These are phyloP conservation scores for Danio albolineatus DNA, from an alignment of 2,797 vertebrate genomes.

Conservation along the genomic window DNA sequence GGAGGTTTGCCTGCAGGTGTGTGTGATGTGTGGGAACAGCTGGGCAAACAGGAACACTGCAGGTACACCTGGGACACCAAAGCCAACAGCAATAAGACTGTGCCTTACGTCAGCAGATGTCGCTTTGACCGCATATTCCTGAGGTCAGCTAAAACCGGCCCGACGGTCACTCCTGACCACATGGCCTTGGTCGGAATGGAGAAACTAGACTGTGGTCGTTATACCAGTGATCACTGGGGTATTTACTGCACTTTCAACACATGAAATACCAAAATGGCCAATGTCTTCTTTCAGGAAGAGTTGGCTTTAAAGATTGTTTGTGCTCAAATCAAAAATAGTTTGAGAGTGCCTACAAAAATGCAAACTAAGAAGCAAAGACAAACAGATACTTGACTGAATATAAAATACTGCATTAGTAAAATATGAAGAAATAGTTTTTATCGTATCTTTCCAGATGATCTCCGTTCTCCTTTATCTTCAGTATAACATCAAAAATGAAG, in stretches of 20 bases:
- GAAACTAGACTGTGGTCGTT: constrained; percentile 91
- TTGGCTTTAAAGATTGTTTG: constrained; percentile 2
- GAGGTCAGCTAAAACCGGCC: constrained; percentile 72
- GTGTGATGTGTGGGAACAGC: constrained; percentile 89
- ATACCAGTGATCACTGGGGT: constrained; percentile 97
- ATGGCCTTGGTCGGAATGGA: constrained; percentile 91
- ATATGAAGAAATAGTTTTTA: too few relatives aligned
- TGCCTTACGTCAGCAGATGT: constrained; percentile 76
- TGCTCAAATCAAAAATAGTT: not conserved
- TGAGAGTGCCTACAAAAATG: not conserved
- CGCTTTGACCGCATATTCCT: constrained; percentile 93
- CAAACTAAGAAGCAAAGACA: constrained; percentile 1
- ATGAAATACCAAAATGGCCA: constrained; percentile 2
- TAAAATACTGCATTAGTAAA: not conserved
- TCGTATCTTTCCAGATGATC: not conserved
- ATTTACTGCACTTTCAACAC: constrained; percentile 85
- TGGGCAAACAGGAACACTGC: constrained; percentile 89
- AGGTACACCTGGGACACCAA: constrained; percentile 95
- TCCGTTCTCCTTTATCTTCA: not conserved
- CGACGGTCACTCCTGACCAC: constrained; percentile 80
- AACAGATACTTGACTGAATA: not conserved
- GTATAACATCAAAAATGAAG: not conserved
- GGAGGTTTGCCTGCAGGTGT: constrained; percentile 82
- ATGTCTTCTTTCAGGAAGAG: not conserved
- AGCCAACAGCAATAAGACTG: constrained; percentile 86